phyloP scores from a whole-genome alignment of 2,888 invertebrate genomes.

The Eulithis testata region DNA sequence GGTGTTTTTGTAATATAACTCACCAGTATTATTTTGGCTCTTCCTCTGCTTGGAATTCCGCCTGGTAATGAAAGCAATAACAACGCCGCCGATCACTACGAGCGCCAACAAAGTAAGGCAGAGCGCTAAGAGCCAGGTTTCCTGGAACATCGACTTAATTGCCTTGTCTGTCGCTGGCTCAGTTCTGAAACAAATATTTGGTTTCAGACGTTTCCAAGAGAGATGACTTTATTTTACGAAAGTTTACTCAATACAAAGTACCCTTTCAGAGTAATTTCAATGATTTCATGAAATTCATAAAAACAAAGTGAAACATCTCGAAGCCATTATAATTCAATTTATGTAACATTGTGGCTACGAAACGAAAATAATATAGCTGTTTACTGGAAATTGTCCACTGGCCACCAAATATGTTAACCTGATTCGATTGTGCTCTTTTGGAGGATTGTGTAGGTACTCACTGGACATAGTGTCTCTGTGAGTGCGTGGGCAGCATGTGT shows the following conservation, averaged over 20 bases:
- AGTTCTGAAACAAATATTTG: slow-evolving; percentile 67
- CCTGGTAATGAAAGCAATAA: slow-evolving; percentile 70
- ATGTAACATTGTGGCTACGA: too few species aligned
- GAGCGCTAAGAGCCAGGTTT: slow-evolving; percentile 78
- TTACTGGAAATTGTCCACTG: too few species aligned
- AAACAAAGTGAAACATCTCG: too few species aligned
- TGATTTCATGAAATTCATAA: too few species aligned
- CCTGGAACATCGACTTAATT: slow-evolving; percentile 78
- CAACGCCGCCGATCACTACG: slow-evolving; percentile 68
- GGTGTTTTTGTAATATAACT: slow-evolving; percentile 31
- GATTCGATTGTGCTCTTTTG: not conserved
- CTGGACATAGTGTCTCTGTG: slow-evolving; percentile 79
- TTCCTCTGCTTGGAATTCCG: slow-evolving; percentile 74
- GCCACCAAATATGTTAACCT: too few species aligned
- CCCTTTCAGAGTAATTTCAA: not conserved
- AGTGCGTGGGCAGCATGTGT: slow-evolving; percentile 87
- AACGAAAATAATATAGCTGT: too few species aligned
- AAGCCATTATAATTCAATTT: too few species aligned
- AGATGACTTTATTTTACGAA: slow-evolving; percentile 3
- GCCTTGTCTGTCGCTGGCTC: slow-evolving; percentile 80
- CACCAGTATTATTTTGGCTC: slow-evolving; percentile 71
- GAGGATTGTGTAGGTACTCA: slow-evolving; percentile 38
- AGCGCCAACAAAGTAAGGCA: slow-evolving; percentile 73
- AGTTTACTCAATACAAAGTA: not conserved
- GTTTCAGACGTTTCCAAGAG: slow-evolving; percentile 27